phyloP scores from a whole-genome alignment of 2,113 vertebrate genomes.

The Esox niger region DNA sequence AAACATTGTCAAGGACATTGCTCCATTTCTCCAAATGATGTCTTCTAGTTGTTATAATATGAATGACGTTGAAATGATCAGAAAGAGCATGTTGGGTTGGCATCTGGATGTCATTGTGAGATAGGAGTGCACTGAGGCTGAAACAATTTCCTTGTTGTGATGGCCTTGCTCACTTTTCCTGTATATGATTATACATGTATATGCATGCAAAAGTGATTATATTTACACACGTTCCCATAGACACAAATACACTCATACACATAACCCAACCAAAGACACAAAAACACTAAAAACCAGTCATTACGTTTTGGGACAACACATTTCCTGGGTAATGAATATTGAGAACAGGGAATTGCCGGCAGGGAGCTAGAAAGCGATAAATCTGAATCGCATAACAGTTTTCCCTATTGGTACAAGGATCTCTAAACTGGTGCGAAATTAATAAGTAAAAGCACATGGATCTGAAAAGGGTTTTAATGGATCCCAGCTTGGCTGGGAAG shows the following conservation, averaged over 20 bases:
- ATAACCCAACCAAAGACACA: not conserved
- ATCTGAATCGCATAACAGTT: constrained; percentile 20
- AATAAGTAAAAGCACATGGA: constrained; percentile 67
- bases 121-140: constrained; percentile 22
- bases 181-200: constrained; percentile 1
- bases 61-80: constrained; percentile 50
- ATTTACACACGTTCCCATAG: constrained; percentile 1
- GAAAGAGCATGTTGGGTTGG: constrained; percentile 49
- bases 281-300: not conserved
- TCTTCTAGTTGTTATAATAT: constrained; percentile 28
- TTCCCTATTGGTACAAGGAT: constrained; percentile 45
- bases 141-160: constrained; percentile 20
- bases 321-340: no score
- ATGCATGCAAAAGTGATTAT: not conserved
- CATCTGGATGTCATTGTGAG: constrained; percentile 57
- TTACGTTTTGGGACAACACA: no score
- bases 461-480: constrained; percentile 69
- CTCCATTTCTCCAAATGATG: constrained; percentile 34
- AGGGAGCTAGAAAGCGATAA: not conserved
- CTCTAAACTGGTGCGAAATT: constrained; percentile 66
- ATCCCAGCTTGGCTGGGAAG: constrained; percentile 47
- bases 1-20: not conserved
- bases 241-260: not conserved
- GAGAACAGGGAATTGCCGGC: not conserved
- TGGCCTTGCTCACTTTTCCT: not conserved